Conservation (phyloP, 2,888 invertebrate genomes). For the Blera fallax region DNA sequence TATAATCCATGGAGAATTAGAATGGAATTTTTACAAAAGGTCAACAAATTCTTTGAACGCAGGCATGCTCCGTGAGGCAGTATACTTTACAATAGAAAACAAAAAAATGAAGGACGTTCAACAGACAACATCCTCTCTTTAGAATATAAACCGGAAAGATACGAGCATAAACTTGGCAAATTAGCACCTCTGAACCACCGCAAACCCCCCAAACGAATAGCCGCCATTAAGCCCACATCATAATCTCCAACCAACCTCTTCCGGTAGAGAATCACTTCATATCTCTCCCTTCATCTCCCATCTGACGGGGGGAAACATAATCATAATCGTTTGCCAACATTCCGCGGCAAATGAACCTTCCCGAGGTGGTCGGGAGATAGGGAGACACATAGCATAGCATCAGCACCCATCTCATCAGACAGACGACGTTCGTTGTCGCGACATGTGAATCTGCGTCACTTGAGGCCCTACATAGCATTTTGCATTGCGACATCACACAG, state of each 20-base stretch:
- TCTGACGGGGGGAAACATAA: not conserved
- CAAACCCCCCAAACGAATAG: not conserved
- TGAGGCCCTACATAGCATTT: constrained; percentile 2
- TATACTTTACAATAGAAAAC: no score
- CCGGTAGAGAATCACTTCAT: constrained; percentile 10
- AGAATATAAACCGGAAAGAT: no score
- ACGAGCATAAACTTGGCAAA: not conserved
- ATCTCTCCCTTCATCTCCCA: not conserved
- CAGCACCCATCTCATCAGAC: constrained; percentile 32
- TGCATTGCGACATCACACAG: constrained; percentile 45
- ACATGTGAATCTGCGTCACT: constrained; percentile 40
- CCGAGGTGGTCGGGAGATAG: constrained; percentile 12
- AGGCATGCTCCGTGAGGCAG: no score
- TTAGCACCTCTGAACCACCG: not conserved
- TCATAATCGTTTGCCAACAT: constrained; percentile 43
- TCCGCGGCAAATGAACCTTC: constrained; percentile 29
- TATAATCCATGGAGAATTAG: no score
- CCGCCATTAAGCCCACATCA: not conserved
- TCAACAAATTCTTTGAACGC: no score
- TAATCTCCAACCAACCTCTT: not conserved
- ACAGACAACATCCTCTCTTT: no score
- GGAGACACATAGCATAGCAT: not conserved
- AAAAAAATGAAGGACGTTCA: no score
- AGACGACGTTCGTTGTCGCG: constrained; percentile 40
- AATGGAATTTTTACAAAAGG: no score